Evolutionary conservation across 1,140 invertebrate species (phyloP).

Genomic region (Diprion similis): DNA sequence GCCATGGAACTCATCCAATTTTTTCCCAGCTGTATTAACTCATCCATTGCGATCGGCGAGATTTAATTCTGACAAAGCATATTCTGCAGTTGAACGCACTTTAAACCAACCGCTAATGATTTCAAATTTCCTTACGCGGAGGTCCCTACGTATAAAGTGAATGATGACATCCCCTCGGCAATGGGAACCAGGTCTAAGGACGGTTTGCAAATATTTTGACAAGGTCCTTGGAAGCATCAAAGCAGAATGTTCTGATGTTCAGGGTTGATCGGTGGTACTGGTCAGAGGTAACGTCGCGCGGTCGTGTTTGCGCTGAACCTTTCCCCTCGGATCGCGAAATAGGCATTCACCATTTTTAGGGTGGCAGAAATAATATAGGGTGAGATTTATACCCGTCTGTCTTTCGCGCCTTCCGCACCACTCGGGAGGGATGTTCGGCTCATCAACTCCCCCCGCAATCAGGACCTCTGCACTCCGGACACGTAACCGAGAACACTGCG

Average conservation of each 20-base stretch:
- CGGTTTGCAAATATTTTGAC: constrained; percentile 1
- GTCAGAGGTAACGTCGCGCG: neutral
- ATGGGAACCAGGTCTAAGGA: neutral
- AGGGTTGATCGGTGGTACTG: neutral
- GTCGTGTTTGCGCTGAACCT: neutral
- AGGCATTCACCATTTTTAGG: constrained; percentile 53
- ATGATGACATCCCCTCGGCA: neutral
- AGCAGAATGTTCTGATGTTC: neutral
- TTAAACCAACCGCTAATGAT: no score
- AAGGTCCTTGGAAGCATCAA: neutral
- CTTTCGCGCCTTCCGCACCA: constrained; percentile 35
- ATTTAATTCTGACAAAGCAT: no score
- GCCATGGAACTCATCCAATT: no score
- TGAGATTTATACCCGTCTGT: constrained; percentile 50
- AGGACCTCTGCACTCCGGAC: constrained; percentile 28
- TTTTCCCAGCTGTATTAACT: no score
- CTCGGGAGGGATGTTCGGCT: constrained; percentile 31
- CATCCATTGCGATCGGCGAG: no score
- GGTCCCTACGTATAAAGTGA: neutral
- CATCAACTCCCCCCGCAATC: constrained; percentile 23
- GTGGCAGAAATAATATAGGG: constrained; percentile 48
- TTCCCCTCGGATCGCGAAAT: constrained; percentile 25
- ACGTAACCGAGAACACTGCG: constrained; percentile 24
- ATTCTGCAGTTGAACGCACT: no score
- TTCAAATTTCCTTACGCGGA: no score